Base-by-base conservation (phyloP, 2,113 vertebrate species). In the Dasyornis broadbenti region DNA sequence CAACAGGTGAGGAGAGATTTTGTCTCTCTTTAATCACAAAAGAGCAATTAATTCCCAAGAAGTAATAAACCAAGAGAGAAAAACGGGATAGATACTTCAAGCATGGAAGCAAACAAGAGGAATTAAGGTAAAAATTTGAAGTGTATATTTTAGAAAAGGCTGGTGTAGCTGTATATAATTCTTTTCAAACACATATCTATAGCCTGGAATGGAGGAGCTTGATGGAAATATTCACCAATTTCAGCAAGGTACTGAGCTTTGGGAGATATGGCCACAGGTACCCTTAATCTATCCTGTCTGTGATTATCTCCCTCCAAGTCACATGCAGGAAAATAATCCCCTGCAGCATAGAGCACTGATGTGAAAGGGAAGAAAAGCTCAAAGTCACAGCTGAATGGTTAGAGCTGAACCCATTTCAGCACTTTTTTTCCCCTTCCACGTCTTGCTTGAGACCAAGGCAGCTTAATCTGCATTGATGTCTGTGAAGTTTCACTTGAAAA, bases 321-420 rank as follows among this genome's bases (percentile, higher is more conserved):
- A 88, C 91, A 88, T n/a, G 72, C 85, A 90, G 69, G 86, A 75
- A 94, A 95, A 94, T 97, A 95, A 96, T 95, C 91, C 93, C 94
- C 94, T 79, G 66, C 82, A 95, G 81, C 91, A 91, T 0, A 76
- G 86, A 91, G 87, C 87, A 85, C 53, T 89, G 93, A 92, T 87
- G 91, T 89, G 84, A 96, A 94, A 91, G 86, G 73, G 40, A 84
- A 94, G 91, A 81, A 70, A 89, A 79, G 93, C 93, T 94, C 83
- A 20, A 84, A 97, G 91, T 76, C 86, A 92, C 90, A 90, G 94
- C 53, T 89, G 37, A 94, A 82, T 69, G 81, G 49, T 63, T 89
- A 31, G 1, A 52, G 78, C 65, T 82, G 86, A 96, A 94, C 66
- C 78, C 75, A 82, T 85, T 92, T 89, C 86, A 47, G 84, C 22